Evolutionary conservation across 2,888 invertebrate genomes (phyloP).

Genomic region (Drosophila antonietae): DNA sequence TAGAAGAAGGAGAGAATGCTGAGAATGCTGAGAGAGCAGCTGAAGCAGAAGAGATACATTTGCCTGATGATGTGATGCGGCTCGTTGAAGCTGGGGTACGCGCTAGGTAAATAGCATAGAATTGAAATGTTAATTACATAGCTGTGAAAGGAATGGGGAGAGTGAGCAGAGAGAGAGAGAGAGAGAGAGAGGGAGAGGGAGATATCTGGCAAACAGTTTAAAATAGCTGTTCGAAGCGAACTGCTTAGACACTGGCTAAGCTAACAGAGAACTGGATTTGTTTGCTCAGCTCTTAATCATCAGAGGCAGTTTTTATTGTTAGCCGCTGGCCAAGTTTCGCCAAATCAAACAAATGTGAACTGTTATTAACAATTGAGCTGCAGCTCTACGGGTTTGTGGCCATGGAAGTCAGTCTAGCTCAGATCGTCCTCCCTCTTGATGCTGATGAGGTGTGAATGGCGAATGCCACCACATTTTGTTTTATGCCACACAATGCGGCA

Average conservation of each 20-base stretch:
- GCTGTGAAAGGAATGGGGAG: conserved; percentile 13
- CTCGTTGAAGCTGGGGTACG: conserved; percentile 4
- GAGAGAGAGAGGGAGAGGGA: not conserved
- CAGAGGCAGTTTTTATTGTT: conserved; percentile 51
- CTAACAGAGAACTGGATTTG: conserved; percentile 70
- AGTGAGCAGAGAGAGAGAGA: not conserved
- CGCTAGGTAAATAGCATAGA: conserved; percentile 44
- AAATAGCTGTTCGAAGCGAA: conserved; percentile 66
- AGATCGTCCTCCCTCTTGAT: conserved; percentile 33
- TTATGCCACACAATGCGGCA: conserved; percentile 61
- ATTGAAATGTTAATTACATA: conserved; percentile 79
- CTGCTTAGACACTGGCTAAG: conserved; percentile 77
- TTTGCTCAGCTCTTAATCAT: conserved; percentile 78
- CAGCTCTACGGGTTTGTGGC: conserved; percentile 20
- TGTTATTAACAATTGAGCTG: conserved; percentile 53
- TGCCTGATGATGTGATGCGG: conserved; percentile 42
- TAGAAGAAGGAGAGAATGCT: not conserved
- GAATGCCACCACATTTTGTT: conserved; percentile 77
- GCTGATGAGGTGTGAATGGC: conserved; percentile 81
- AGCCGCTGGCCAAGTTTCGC: conserved; percentile 37
- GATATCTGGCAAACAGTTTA: conserved; percentile 68
- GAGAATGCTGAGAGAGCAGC: conserved; percentile 15
- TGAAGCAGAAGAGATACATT: conserved; percentile 74
- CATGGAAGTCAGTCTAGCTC: conserved; percentile 32
- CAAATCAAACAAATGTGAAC: conserved; percentile 52